These are phyloP conservation scores for Salvelinus fontinalis DNA, from an alignment of 2,113 vertebrate species.

Conservation along the genomic window DNA sequence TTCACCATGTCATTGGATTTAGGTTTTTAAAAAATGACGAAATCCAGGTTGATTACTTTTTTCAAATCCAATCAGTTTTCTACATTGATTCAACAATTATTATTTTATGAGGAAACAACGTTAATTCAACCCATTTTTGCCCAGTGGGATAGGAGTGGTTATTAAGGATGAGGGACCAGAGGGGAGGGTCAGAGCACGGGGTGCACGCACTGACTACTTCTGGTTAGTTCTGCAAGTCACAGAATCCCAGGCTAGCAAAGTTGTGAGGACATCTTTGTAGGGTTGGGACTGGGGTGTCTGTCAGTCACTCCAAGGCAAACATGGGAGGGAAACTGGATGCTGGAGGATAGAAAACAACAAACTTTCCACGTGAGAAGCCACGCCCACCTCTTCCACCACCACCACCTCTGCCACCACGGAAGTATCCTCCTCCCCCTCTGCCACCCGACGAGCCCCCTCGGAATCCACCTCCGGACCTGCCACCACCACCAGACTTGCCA, in stretches of 20 bases:
- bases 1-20: too few relatives aligned
- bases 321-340: neutral
- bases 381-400: conserved; percentile 73
- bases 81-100: too few relatives aligned
- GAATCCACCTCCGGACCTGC: conserved; percentile 72
- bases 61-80: too few relatives aligned
- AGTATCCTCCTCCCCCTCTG: conserved; percentile 62
- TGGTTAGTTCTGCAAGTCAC: conserved; percentile 8
- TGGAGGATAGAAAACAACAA: conserved; percentile 12
- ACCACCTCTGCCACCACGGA: conserved; percentile 64
- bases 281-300: neutral
- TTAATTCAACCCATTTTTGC: too few relatives aligned
- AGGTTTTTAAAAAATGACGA: too few relatives aligned
- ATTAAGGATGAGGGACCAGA: neutral
- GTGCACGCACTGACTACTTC: conserved; percentile 7
- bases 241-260: neutral
- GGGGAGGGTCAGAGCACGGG: neutral
- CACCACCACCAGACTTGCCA: conserved; percentile 75
- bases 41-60: too few relatives aligned
- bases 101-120: too few relatives aligned
- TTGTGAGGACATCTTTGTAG: neutral
- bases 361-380: conserved; percentile 75
- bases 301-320: conserved; percentile 20
- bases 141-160: too few relatives aligned
- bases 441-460: conserved; percentile 70